Conservation (phyloP, 1,140 invertebrate genomes). For the Drosophila pandora region DNA sequence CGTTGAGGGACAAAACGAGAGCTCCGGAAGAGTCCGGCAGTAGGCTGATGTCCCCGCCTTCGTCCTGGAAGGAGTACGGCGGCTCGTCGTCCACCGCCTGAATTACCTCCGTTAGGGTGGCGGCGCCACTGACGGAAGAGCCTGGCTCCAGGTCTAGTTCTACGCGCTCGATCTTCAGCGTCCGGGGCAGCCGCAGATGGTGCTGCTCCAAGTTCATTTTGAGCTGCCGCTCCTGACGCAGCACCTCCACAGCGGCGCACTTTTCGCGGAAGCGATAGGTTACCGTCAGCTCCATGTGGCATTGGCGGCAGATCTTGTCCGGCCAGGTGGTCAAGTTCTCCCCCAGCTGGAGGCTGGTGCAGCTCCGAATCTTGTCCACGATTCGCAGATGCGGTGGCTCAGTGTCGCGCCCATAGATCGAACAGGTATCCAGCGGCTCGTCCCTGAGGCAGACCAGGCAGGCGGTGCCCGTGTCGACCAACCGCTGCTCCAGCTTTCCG, state of each 20-base stretch:
- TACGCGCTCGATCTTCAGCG: constrained; percentile 55
- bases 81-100: neutral
- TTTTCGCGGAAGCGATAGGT: constrained; percentile 77
- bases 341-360: constrained; percentile 84
- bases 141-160: constrained; percentile 32
- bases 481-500: constrained; percentile 24
- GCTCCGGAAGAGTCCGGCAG: constrained; percentile 6
- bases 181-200: constrained; percentile 59
- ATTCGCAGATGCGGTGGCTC: constrained; percentile 84
- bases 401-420: constrained; percentile 85
- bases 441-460: constrained; percentile 86
- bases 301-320: constrained; percentile 73
- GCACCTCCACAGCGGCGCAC: constrained; percentile 62
- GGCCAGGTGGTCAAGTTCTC: constrained; percentile 35
- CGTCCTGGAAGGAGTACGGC: neutral
- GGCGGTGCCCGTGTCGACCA: constrained; percentile 85
- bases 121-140: neutral
- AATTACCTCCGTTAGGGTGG: neutral
- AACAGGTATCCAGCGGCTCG: constrained; percentile 83
- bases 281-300: constrained; percentile 64
- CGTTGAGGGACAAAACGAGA: constrained; percentile 12
- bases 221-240: constrained; percentile 49
- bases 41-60: constrained; percentile 2
- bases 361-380: constrained; percentile 85
- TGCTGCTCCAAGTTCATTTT: constrained; percentile 54